These are phyloP conservation scores for Drosophila trapezifrons DNA, from an alignment of 1,140 invertebrate species.

Conservation along the genomic window DNA sequence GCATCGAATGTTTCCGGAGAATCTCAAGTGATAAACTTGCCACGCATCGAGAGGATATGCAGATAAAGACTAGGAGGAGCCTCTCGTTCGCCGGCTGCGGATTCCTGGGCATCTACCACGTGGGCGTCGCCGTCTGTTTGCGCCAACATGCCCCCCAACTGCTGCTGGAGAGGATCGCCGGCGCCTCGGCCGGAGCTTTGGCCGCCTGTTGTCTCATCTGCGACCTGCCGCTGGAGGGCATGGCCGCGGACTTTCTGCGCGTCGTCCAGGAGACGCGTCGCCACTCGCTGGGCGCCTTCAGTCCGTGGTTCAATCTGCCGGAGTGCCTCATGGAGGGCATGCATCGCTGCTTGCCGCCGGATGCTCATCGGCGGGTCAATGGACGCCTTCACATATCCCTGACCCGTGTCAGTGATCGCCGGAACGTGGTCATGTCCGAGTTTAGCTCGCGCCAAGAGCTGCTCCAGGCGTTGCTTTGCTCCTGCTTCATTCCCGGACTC, in stretches of 20 bases:
- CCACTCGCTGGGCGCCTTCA: conserved; percentile 95
- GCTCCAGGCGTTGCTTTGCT: conserved; percentile 96
- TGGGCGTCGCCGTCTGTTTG: conserved; percentile 97
- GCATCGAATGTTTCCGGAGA: background rate
- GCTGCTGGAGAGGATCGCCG: conserved; percentile 95
- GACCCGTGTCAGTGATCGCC: conserved; percentile 96
- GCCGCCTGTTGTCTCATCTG: conserved; percentile 96
- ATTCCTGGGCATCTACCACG: conserved; percentile 99
- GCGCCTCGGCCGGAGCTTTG: conserved; percentile 97
- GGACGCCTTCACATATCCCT: conserved; percentile 97
- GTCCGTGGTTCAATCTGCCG: conserved; percentile 97
- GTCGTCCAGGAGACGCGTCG: conserved; percentile 94
- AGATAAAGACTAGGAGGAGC: conserved; percentile 87
- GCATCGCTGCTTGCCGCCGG: conserved; percentile 93
- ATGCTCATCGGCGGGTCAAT: conserved; percentile 95
- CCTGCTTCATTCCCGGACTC: conserved; percentile 97
- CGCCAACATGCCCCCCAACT: conserved; percentile 98
- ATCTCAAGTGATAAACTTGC: background rate
- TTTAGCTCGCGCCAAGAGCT: conserved; percentile 96
- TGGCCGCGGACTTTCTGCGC: conserved; percentile 93
- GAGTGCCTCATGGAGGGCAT: conserved; percentile 93
- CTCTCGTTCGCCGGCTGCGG: conserved; percentile 99
- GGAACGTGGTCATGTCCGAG: conserved; percentile 97
- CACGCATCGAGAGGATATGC: background rate
- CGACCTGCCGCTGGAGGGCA: conserved; percentile 95